phyloP scores from a whole-genome alignment of 2,113 vertebrate genomes.

The Melanocharis versteri region DNA sequence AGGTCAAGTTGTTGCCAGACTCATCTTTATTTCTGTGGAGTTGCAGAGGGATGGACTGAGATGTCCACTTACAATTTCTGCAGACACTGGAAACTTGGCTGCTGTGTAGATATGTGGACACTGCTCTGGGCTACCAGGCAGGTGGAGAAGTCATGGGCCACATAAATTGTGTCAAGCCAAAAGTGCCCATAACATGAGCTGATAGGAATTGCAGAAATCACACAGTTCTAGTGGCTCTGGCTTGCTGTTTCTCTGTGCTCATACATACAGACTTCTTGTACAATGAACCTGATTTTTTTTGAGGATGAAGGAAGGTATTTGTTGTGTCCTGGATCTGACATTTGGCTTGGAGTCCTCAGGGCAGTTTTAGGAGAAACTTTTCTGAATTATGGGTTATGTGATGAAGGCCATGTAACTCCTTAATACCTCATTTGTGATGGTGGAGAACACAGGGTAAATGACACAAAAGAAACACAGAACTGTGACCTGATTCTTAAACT shows the following conservation, averaged over 20 bases:
- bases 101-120: neutral
- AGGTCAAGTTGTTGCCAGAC: neutral
- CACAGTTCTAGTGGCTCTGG: neutral
- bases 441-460: neutral
- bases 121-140: fast-evolving
- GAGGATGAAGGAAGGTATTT: neutral
- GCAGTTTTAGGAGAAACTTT: neutral
- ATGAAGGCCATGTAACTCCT: neutral
- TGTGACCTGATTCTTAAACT: slow-evolving; percentile 14
- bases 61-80: neutral
- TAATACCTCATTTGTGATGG: slow-evolving; percentile 27
- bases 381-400: slow-evolving; percentile 1
- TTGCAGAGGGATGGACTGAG: neutral
- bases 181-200: neutral
- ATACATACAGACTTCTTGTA: neutral
- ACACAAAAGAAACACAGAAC: slow-evolving; percentile 27
- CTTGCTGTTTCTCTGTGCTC: neutral
- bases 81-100: neutral
- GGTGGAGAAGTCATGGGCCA: neutral
- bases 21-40: neutral
- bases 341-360: neutral
- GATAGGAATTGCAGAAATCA: neutral
- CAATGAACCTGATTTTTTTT: neutral
- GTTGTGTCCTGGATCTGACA: neutral
- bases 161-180: neutral